Conservation (phyloP, 2,888 invertebrate species). For the Tetanocera ferruginea region DNA sequence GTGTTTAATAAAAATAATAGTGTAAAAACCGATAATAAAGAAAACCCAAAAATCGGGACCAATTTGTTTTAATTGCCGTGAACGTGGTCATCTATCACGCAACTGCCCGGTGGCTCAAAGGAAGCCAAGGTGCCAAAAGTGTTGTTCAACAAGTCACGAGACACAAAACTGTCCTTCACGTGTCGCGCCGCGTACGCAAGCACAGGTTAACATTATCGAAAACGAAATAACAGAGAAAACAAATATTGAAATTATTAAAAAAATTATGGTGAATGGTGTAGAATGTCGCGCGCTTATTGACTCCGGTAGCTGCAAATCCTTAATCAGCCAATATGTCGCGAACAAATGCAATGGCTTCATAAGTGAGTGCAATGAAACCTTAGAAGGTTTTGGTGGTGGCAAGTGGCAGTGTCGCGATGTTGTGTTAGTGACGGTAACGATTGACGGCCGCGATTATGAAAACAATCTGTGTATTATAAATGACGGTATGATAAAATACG, state of each 20-base stretch:
- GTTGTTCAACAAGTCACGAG: constrained; percentile 7
- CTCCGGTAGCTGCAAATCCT: not conserved
- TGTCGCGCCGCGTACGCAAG: no score
- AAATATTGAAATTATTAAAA: constrained; percentile 14
- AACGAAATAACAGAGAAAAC: not conserved
- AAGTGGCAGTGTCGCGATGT: constrained; percentile 29
- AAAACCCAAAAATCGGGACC: constrained; percentile 14
- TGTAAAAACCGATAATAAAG: not conserved
- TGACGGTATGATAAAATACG: constrained; percentile 25
- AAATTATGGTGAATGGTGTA: not conserved
- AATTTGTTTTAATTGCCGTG: constrained; percentile 30
- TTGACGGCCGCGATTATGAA: constrained; percentile 11
- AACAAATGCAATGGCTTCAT: not conserved
- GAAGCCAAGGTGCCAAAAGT: not conserved
- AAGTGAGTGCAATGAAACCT: not conserved
- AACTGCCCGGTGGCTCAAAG: constrained; percentile 7
- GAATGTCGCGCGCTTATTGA: not conserved
- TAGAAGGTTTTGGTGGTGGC: constrained; percentile 35
- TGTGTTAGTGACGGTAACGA: not conserved
- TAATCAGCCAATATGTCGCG: not conserved
- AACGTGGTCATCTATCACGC: constrained; percentile 22
- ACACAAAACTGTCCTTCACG: constrained; percentile 25
- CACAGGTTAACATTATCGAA: constrained; percentile 24
- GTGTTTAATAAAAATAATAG: not conserved
- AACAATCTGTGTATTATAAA: not conserved